These are phyloP conservation scores for Ptychoptera contaminata DNA, from an alignment of 2,888 invertebrate species.

Conservation along the genomic window DNA sequence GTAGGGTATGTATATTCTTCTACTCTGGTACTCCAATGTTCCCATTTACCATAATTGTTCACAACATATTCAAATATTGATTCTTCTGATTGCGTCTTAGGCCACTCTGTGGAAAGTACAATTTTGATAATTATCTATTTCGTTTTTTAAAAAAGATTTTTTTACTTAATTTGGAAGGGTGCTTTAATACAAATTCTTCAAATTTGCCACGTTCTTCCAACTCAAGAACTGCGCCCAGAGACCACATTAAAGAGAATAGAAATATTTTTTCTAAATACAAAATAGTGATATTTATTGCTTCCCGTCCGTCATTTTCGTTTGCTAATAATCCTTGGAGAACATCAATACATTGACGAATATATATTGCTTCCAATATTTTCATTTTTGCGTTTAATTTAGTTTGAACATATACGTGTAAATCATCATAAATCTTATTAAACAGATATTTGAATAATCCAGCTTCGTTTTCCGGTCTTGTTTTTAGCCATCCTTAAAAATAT, in stretches of 20 bases:
- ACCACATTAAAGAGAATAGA: constrained; percentile 70
- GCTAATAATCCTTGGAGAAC: constrained; percentile 51
- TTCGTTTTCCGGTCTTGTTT: neutral
- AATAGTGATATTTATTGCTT: constrained; percentile 31
- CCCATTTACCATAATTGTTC: constrained; percentile 50
- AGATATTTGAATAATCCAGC: constrained; percentile 18
- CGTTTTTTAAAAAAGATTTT: neutral
- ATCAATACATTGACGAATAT: constrained; percentile 59
- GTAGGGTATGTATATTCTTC: constrained; percentile 52
- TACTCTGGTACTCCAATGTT: constrained; percentile 58
- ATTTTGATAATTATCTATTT: neutral
- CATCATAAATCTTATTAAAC: constrained; percentile 54
- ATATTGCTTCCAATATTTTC: constrained; percentile 57
- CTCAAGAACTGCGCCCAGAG: constrained; percentile 60
- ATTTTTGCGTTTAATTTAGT: constrained; percentile 54
- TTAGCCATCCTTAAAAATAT: neutral
- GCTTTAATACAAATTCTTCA: constrained; percentile 45
- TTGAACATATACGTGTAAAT: constrained; percentile 47
- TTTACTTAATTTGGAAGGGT: constrained; percentile 37
- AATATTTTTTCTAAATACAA: constrained; percentile 54
- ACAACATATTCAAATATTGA: constrained; percentile 68
- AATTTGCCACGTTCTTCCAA: constrained; percentile 48
- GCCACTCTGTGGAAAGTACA: constrained; percentile 38
- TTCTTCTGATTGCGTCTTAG: constrained; percentile 43
- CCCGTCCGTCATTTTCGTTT: constrained; percentile 26